Percentiles rank a stretch among this genome's conserved stretches.
These are phyloP conservation scores for Caranx melampygus DNA, from an alignment of 2,113 vertebrate species.

Conservation along the genomic window DNA sequence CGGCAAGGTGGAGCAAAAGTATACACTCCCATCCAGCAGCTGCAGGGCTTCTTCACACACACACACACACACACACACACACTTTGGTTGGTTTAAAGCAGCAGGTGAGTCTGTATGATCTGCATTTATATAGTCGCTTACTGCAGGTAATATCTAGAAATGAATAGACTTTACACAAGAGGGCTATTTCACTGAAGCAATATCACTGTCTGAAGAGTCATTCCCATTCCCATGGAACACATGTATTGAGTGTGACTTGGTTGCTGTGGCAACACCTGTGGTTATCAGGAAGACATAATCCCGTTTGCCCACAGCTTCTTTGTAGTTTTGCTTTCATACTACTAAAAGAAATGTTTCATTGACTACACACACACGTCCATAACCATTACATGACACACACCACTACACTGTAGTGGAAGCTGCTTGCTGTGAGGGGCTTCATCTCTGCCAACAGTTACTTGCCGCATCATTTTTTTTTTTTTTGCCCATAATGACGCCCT, in stretches of 20 bases:
- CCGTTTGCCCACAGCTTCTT: background rate
- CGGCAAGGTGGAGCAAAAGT: background rate
- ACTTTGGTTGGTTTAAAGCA: background rate
- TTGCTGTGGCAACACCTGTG: conserved; percentile 33
- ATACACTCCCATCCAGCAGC: background rate
- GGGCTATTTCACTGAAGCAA: background rate
- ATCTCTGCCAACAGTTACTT: conserved; percentile 11
- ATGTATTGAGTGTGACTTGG: conserved; percentile 2
- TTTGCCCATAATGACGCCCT: background rate
- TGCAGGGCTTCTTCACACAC: background rate
- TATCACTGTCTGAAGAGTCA: background rate
- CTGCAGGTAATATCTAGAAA: conserved; percentile 7
- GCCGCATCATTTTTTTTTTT: background rate
- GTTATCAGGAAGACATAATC: conserved; percentile 22
- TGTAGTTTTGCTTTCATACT: background rate
- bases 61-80: background rate
- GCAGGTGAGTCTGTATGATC: background rate
- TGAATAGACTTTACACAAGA: background rate
- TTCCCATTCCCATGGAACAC: conserved; percentile 8
- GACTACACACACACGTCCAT: conserved; percentile 4
- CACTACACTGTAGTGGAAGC: conserved; percentile 5
- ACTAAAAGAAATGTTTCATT: conserved; percentile 16
- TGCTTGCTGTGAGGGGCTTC: conserved; percentile 18
- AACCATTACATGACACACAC: conserved; percentile 16
- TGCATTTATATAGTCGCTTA: background rate